A percentile compares a stretch with the other conserved stretches of the same genome.
phyloP scores from a whole-genome alignment of 2,113 vertebrate species.

The Leucoraja erinaceus region DNA sequence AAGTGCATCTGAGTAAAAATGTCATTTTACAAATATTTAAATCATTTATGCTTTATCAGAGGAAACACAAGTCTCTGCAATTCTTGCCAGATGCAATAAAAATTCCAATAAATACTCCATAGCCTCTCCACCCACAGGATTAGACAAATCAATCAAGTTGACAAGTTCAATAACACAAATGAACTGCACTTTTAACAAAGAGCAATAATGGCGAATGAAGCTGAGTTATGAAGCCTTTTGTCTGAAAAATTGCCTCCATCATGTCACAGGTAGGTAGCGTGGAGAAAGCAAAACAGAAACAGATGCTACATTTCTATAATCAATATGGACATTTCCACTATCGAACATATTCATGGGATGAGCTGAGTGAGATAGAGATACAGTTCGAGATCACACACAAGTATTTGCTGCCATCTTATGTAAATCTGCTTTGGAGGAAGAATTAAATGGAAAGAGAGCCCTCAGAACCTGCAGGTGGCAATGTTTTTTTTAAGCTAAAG shows the following conservation, averaged over 20 bases:
- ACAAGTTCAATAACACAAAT: constrained; percentile 36
- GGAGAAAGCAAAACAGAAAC: constrained; percentile 15
- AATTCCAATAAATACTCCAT: constrained; percentile 27
- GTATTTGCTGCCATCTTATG: neutral
- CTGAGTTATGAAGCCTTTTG: neutral
- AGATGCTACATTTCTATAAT: neutral
- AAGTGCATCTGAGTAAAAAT: neutral
- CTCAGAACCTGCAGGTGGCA: neutral
- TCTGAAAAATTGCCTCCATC: constrained; percentile 13
- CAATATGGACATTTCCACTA: neutral
- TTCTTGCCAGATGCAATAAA: constrained; percentile 31
- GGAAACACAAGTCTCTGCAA: neutral
- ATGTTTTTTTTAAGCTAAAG: neutral
- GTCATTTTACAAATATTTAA: constrained; percentile 14
- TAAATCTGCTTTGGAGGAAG: neutral
- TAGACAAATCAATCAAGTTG: constrained; percentile 30
- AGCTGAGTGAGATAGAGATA: neutral
- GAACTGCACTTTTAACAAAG: constrained; percentile 23
- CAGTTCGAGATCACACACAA: neutral
- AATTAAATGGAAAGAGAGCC: neutral
- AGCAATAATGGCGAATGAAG: constrained; percentile 15
- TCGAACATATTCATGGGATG: neutral
- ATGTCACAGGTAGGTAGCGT: neutral
- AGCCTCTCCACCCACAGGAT: constrained; percentile 30
- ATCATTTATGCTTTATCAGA: neutral